Evolutionary conservation across 2,113 vertebrate genomes (phyloP).

Genomic region (Regulus satrapa): DNA sequence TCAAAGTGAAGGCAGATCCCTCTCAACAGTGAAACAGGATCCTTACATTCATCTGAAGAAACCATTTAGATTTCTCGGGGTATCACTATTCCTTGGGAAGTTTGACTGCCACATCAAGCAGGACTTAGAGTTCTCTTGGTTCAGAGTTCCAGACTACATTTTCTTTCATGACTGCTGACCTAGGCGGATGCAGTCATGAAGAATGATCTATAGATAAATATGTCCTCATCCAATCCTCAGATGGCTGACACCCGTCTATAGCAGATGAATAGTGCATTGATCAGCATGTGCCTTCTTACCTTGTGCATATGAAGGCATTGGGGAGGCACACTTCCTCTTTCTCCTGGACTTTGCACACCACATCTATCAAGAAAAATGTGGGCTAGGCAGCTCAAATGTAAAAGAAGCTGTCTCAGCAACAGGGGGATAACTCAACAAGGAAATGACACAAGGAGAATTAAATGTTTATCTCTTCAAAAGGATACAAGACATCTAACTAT

Average conservation of each 20-base stretch:
- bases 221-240: neutral
- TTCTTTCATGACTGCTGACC: neutral
- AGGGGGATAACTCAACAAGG: neutral
- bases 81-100: neutral
- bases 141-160: neutral
- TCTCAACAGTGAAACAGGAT: neutral
- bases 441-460: neutral
- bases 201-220: neutral
- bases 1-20: neutral
- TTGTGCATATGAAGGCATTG: neutral
- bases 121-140: neutral
- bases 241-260: neutral
- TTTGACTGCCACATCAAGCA: neutral
- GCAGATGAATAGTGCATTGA: neutral
- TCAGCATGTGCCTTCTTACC: neutral
- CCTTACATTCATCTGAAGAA: neutral
- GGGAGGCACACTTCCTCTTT: neutral
- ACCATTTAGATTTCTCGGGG: neutral
- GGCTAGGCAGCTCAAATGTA: neutral
- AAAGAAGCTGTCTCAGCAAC: neutral
- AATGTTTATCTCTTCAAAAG: neutral
- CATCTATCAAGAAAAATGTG: neutral
- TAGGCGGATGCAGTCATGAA: neutral
- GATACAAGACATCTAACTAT: neutral
- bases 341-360: neutral